Evolutionary conservation across 2,113 vertebrate species (phyloP).

Genomic region (Lophius piscatorius): DNA sequence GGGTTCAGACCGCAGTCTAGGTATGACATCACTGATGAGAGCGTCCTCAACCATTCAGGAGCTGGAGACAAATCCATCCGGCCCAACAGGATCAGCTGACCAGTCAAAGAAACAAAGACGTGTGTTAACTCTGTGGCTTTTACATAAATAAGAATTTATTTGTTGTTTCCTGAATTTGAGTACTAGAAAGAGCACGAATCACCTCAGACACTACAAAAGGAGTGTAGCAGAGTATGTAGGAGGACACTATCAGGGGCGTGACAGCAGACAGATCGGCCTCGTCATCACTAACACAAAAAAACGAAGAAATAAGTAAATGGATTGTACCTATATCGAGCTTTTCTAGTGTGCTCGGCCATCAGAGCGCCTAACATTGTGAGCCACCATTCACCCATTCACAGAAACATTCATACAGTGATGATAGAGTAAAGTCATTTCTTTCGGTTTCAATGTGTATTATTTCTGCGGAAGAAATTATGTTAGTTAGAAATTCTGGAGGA

Average conservation of each 20-base stretch:
- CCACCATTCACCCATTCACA: no score
- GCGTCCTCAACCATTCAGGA: slow-evolving; percentile 77
- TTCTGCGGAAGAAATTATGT: no score
- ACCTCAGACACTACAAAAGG: slow-evolving; percentile 79
- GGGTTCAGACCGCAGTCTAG: slow-evolving; percentile 79
- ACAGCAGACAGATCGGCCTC: slow-evolving; percentile 71
- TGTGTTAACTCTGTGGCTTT: background rate
- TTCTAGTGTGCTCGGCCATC: no score
- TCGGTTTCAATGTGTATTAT: no score
- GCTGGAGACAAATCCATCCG: slow-evolving; percentile 68
- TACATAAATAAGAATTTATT: background rate
- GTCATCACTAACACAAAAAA: slow-evolving; percentile 49
- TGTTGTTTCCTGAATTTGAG: background rate
- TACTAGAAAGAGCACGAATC: background rate
- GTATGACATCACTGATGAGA: slow-evolving; percentile 78
- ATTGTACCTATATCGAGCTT: no score
- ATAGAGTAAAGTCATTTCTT: no score
- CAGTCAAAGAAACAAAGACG: slow-evolving; percentile 3
- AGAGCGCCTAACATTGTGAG: no score
- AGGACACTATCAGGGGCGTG: slow-evolving; percentile 67
- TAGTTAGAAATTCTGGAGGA: no score
- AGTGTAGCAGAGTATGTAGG: slow-evolving; percentile 75
- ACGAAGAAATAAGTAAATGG: no score
- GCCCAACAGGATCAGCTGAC: slow-evolving; percentile 74
- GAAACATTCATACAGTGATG: no score